phyloP scores from a whole-genome alignment of 2,797 vertebrate genomes.

The Catamblyrhynchus diadema region DNA sequence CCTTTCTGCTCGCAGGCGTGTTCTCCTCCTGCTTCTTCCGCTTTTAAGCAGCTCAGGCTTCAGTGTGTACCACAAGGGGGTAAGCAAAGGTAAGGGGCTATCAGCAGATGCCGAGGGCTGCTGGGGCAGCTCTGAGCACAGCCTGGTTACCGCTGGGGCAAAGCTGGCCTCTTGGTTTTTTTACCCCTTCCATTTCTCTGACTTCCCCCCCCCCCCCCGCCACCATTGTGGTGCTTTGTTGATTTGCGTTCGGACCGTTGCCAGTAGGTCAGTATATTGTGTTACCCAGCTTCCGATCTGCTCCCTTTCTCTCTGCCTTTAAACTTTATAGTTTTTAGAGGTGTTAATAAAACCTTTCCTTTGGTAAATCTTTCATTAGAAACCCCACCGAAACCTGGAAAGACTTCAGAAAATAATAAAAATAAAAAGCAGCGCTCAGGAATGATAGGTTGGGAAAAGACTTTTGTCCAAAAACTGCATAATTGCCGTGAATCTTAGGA shows the following conservation, averaged over 20 bases:
- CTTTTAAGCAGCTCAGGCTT: background rate
- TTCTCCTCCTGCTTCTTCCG: background rate
- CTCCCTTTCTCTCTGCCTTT: background rate
- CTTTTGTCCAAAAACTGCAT: slow-evolving; percentile 48
- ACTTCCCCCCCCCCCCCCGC: too few species aligned
- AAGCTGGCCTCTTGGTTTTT: background rate
- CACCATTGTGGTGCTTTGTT: background rate
- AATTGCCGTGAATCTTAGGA: slow-evolving; percentile 58
- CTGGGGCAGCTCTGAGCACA: background rate
- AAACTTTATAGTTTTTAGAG: slow-evolving; percentile 1
- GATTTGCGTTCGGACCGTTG: background rate
- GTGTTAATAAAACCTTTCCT: slow-evolving; percentile 62
- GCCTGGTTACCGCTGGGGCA: background rate
- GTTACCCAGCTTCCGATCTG: slow-evolving; percentile 17
- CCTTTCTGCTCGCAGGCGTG: background rate
- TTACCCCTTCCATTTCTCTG: background rate
- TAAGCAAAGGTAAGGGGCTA: slow-evolving; percentile 43
- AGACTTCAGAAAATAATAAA: background rate
- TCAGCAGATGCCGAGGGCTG: background rate
- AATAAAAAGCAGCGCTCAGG: background rate
- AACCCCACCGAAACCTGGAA: slow-evolving; percentile 28
- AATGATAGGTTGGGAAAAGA: slow-evolving; percentile 12
- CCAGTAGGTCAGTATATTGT: slow-evolving; percentile 32
- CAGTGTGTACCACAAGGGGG: background rate
- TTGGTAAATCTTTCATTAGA: slow-evolving; percentile 32